Evolutionary conservation across 2,113 vertebrate genomes (phyloP).

Genomic region (Odontophorus gujanensis): DNA sequence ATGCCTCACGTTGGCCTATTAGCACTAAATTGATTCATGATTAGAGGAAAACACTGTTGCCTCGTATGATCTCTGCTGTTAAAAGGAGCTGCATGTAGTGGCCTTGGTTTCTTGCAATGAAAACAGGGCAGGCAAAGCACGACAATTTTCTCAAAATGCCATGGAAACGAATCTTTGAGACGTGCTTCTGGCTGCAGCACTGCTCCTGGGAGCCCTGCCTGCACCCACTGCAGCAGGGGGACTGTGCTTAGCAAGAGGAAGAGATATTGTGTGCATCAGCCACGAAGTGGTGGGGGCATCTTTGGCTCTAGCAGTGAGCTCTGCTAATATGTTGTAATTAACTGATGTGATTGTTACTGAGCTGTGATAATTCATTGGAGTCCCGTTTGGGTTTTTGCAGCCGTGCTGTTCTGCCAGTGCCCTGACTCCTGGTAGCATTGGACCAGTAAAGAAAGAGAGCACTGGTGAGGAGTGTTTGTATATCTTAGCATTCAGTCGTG

Average conservation of each 20-base stretch:
- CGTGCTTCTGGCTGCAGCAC: not conserved
- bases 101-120: not conserved
- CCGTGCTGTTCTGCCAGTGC: not conserved
- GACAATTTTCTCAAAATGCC: not conserved
- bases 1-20: conserved; percentile 33
- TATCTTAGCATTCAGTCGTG: not conserved
- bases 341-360: not conserved
- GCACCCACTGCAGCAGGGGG: not conserved
- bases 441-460: conserved; percentile 45
- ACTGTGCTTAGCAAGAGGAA: not conserved
- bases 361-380: not conserved
- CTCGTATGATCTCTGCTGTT: not conserved
- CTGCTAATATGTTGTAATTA: not conserved
- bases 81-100: not conserved
- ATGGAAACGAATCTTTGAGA: not conserved
- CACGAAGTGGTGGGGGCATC: not conserved
- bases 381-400: conserved; percentile 27
- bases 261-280: not conserved
- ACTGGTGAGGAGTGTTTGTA: conserved; percentile 62
- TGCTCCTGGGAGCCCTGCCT: not conserved
- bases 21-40: conserved; percentile 49
- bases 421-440: conserved; percentile 83
- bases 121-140: not conserved
- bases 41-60: conserved; percentile 46
- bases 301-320: not conserved